Conservation (phyloP, 2,888 invertebrate genomes). For the Eudemis profundana region DNA sequence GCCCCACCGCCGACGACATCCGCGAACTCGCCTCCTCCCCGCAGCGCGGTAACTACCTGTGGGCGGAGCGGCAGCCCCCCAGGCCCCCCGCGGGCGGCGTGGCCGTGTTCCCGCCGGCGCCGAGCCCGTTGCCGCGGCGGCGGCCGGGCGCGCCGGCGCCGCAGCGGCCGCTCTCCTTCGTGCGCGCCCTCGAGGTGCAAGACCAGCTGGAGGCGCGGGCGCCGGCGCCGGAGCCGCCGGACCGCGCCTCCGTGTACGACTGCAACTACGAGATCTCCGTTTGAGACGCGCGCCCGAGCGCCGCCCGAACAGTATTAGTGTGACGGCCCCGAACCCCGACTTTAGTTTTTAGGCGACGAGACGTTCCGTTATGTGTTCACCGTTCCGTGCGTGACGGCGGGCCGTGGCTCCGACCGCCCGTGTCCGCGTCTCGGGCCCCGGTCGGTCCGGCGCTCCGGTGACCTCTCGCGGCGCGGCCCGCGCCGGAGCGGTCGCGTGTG, state of each 20-base stretch:
- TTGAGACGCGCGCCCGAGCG: slow-evolving; percentile 79
- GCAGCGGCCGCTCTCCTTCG: slow-evolving; percentile 92
- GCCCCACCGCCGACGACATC: slow-evolving; percentile 93
- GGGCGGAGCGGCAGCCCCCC: slow-evolving; percentile 86
- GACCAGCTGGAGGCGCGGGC: slow-evolving; percentile 93
- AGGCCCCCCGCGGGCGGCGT: slow-evolving; percentile 71
- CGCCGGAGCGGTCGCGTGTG: slow-evolving; percentile 44
- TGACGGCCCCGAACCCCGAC: slow-evolving; percentile 23
- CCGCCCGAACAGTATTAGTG: slow-evolving; percentile 33
- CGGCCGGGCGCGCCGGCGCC: slow-evolving; percentile 82
- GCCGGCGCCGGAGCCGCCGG: slow-evolving; percentile 85
- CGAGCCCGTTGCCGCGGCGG: slow-evolving; percentile 66
- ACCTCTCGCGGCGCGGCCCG: slow-evolving; percentile 14
- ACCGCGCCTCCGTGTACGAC: slow-evolving; percentile 96
- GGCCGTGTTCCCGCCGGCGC: slow-evolving; percentile 57
- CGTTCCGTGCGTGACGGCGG: too few species aligned
- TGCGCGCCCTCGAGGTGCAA: slow-evolving; percentile 95
- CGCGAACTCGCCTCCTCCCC: slow-evolving; percentile 95
- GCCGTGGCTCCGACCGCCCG: too few species aligned
- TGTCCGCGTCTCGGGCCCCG: too few species aligned
- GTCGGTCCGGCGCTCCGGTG: background rate
- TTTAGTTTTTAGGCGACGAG: too few species aligned
- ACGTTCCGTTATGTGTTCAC: slow-evolving; percentile 47
- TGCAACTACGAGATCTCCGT: slow-evolving; percentile 98
- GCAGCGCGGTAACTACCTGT: slow-evolving; percentile 86